phyloP scores from a whole-genome alignment of 1,140 invertebrate genomes.

The Drosophila jambulina region DNA sequence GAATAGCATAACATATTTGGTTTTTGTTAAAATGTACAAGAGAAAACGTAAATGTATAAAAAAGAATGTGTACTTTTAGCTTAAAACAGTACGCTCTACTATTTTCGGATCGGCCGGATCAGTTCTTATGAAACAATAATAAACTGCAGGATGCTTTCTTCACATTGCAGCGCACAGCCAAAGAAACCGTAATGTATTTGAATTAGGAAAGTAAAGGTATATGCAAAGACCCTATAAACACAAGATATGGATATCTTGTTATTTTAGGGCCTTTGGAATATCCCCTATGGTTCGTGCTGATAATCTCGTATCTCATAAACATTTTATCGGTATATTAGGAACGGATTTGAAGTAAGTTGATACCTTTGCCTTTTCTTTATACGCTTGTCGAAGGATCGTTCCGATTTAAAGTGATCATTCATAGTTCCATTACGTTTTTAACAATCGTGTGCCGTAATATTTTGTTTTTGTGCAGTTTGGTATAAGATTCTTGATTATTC shows the following conservation, averaged over 20 bases:
- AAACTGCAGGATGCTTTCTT: constrained; percentile 57
- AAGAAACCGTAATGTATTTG: constrained; percentile 59
- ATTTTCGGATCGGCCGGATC: constrained; percentile 24
- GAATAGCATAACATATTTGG: constrained; percentile 81
- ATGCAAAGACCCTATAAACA: neutral
- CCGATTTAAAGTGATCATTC: constrained; percentile 38
- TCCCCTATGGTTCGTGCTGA: constrained; percentile 24
- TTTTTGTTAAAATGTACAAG: constrained; percentile 50
- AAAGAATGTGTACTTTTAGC: constrained; percentile 20
- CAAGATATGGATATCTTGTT: neutral
- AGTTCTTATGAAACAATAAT: constrained; percentile 36
- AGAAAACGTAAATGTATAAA: constrained; percentile 9
- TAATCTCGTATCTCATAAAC: constrained; percentile 57
- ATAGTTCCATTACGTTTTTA: constrained; percentile 49
- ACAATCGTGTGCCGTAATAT: constrained; percentile 17
- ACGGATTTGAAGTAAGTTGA: constrained; percentile 4
- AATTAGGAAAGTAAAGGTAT: constrained; percentile 18
- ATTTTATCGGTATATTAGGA: constrained; percentile 19
- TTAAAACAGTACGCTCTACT: constrained; percentile 42
- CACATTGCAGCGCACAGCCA: constrained; percentile 72
- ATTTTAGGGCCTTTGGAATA: neutral
- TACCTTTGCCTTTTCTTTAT: neutral
- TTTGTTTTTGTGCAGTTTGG: constrained; percentile 31
- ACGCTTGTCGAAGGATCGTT: neutral
- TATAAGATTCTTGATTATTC: constrained; percentile 29